Percentiles rank a stretch among this genome's conserved stretches.
These are phyloP conservation scores for Torymus texanus DNA, from an alignment of 2,888 invertebrate species.

Conservation along the genomic window DNA sequence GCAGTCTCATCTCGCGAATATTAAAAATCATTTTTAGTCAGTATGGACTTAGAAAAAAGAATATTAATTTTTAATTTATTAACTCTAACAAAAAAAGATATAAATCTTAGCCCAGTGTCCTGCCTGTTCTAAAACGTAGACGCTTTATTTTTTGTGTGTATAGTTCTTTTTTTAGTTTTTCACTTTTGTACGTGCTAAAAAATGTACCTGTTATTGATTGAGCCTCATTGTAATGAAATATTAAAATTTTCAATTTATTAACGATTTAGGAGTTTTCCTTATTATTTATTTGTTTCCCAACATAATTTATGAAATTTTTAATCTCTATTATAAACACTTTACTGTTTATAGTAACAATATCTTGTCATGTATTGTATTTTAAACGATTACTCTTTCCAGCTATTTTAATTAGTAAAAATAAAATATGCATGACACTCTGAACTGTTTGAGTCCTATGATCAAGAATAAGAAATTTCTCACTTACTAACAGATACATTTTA, in stretches of 20 bases:
- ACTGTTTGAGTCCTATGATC: no score
- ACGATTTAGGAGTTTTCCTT: not conserved
- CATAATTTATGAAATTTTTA: no score
- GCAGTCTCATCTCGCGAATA: no score
- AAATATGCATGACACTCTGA: no score
- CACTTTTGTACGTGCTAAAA: not conserved
- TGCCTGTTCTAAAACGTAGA: not conserved
- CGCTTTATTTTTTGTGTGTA: constrained; percentile 14
- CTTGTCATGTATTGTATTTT: no score
- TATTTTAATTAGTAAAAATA: no score
- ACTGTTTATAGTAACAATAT: no score
- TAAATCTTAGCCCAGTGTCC: constrained; percentile 5
- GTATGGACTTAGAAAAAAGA: not conserved
- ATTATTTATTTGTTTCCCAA: no score
- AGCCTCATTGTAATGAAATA: not conserved
- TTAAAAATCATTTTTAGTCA: no score
- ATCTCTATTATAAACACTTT: no score
- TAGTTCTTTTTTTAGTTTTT: not conserved
- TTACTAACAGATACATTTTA: constrained; percentile 7
- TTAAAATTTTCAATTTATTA: not conserved
- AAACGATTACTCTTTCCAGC: no score
- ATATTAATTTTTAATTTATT: constrained; percentile 26
- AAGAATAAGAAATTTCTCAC: not conserved
- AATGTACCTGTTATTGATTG: not conserved
- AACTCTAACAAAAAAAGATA: constrained; percentile 7